These are phyloP conservation scores for Hypomesus transpacificus DNA, from an alignment of 2,113 vertebrate genomes.

Conservation along the genomic window DNA sequence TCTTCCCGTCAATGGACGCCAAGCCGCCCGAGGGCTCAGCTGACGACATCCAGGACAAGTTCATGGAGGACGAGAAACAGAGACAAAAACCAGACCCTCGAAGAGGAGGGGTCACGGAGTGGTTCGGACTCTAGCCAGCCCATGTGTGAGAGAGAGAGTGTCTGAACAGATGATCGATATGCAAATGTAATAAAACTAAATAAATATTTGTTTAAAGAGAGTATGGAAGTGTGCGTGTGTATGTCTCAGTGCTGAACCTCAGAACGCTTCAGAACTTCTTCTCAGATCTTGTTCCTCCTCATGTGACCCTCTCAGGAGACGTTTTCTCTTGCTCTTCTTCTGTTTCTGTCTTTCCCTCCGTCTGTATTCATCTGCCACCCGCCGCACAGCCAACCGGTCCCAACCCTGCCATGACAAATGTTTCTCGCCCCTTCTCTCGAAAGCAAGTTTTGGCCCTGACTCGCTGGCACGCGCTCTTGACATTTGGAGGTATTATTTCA, in stretches of 20 bases:
- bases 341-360: conserved; percentile 7
- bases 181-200: too few species aligned
- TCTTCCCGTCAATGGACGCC: conserved; percentile 78
- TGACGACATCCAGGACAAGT: conserved; percentile 72
- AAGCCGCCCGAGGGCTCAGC: conserved; percentile 53
- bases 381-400: conserved; percentile 47
- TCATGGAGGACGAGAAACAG: conserved; percentile 75
- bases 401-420: conserved; percentile 1
- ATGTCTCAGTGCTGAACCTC: conserved; percentile 32
- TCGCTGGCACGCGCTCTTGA: neutral
- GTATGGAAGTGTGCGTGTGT: conserved; percentile 1
- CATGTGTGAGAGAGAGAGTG: conserved; percentile 20
- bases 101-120: conserved; percentile 81
- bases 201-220: neutral
- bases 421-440: too few species aligned
- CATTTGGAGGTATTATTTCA: neutral
- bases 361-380: conserved; percentile 39
- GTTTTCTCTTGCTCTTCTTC: conserved; percentile 31
- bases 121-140: conserved; percentile 85
- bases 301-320: conserved; percentile 41
- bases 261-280: conserved; percentile 50
- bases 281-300: conserved; percentile 51
- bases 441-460: neutral
- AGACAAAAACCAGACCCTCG: conserved; percentile 77
- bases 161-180: neutral